Conservation (phyloP, 2,113 vertebrate genomes). For the Phaethornis superciliosus region DNA sequence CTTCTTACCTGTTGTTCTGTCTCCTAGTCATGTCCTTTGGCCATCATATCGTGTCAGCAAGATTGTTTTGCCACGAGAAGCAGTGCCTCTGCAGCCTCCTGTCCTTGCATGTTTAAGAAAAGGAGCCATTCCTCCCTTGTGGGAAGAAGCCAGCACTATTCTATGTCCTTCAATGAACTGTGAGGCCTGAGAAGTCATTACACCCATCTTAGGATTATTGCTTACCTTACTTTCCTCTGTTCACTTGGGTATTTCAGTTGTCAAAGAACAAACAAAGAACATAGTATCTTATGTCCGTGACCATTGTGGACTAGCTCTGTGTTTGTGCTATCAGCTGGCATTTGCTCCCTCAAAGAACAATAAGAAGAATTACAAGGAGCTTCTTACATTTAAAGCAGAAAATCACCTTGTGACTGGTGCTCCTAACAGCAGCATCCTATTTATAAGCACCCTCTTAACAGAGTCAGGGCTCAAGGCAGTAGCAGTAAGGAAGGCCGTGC, state of each 20-base stretch:
- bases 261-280: too few relatives aligned
- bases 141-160: not conserved
- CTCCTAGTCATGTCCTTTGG: not conserved
- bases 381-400: not conserved
- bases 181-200: not conserved
- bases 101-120: not conserved
- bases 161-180: not conserved
- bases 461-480: not conserved
- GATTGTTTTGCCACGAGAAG: not conserved
- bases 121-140: not conserved
- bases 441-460: not conserved
- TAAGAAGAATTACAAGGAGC: not conserved
- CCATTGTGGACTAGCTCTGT: not conserved
- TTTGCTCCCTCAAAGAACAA: not conserved
- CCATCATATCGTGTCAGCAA: not conserved
- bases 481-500: not conserved
- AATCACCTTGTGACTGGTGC: not conserved
- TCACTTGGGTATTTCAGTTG: not conserved
- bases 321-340: not conserved
- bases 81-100: not conserved
- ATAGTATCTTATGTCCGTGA: not conserved
- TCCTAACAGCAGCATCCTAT: not conserved
- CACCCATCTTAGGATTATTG: not conserved
- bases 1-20: not conserved
- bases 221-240: not conserved